Evolutionary conservation across 64 coral and sea anemone genomes (phyloP).

Genomic region (Actinia equina): DNA sequence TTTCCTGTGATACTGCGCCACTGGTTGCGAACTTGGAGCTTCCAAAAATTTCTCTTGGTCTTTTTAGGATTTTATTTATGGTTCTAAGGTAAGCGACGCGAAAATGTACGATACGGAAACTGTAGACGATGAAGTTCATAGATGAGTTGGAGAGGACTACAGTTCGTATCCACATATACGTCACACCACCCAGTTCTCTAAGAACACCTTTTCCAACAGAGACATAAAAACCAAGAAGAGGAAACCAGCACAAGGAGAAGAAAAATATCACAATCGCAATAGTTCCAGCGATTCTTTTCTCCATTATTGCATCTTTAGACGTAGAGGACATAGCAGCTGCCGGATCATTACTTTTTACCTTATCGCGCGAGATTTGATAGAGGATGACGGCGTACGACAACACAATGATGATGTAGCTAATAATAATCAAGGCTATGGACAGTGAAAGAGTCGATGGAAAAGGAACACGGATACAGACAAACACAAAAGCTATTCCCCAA

Average conservation of each 20-base stretch:
- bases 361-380: slow-evolving; percentile 2
- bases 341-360: background rate
- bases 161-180: slow-evolving; percentile 48
- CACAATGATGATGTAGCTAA: slow-evolving; percentile 15
- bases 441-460: background rate
- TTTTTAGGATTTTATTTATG: background rate
- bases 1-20: too few relatives aligned
- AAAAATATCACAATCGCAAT: slow-evolving; percentile 29
- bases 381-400: slow-evolving; percentile 4
- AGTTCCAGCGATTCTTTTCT: slow-evolving; percentile 19
- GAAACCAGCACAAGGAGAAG: slow-evolving; percentile 18
- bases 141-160: slow-evolving; percentile 30
- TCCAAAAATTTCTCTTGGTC: background rate
- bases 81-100: background rate
- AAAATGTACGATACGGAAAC: slow-evolving; percentile 20
- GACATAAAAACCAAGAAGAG: slow-evolving; percentile 16
- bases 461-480: slow-evolving; percentile 25
- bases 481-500: slow-evolving; percentile 9
- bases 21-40: too few relatives aligned
- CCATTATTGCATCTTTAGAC: background rate
- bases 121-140: slow-evolving; percentile 49
- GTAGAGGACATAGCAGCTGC: background rate
- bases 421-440: background rate
- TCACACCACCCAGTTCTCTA: background rate
- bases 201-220: background rate